Conservation (phyloP, 2,113 vertebrate species). For the Phylloscopus whistleri region DNA sequence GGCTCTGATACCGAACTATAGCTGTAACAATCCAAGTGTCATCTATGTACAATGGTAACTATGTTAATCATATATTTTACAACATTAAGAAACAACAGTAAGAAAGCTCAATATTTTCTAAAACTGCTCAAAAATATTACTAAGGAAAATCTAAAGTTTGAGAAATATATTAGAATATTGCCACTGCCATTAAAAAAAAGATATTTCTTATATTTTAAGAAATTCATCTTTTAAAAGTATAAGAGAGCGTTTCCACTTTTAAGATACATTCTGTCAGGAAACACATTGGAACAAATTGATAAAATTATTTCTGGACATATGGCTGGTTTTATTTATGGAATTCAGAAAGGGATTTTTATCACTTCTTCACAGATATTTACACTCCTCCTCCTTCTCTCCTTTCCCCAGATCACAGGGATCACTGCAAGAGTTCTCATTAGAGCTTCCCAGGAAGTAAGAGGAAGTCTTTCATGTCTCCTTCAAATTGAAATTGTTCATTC, state of each 20-base stretch:
- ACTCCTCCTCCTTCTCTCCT: neutral
- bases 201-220: neutral
- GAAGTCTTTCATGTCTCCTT: neutral
- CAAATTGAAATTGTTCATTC: neutral
- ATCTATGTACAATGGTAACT: neutral
- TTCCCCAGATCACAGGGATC: neutral
- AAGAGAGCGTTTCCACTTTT: rapidly evolving
- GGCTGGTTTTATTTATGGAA: neutral
- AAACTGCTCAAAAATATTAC: neutral
- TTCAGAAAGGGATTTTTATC: neutral
- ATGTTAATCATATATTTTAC: neutral
- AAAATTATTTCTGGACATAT: neutral
- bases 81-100: neutral
- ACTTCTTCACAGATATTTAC: neutral
- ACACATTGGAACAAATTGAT: neutral
- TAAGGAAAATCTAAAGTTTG: neutral
- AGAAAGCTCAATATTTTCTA: neutral
- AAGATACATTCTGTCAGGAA: neutral
- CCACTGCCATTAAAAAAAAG: neutral
- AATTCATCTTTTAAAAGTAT: neutral
- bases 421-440: neutral
- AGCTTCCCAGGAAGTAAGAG: neutral
- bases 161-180: neutral
- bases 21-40: neutral
- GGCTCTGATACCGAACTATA: neutral